A percentile compares a stretch with the other conserved stretches of the same genome.
Conservation (phyloP, 1,140 invertebrate species). For the Papilio xuthus region DNA sequence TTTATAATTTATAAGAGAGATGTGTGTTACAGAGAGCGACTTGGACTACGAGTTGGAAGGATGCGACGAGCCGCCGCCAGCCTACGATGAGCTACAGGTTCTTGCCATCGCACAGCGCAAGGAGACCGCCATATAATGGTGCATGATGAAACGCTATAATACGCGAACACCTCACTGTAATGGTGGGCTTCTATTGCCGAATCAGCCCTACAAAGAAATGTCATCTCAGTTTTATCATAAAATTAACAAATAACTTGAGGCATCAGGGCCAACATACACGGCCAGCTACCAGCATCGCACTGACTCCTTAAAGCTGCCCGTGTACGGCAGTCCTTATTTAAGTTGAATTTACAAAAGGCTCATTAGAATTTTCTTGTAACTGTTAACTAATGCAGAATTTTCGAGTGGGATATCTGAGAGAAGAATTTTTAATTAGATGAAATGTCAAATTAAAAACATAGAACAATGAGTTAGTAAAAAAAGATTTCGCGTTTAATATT, state of each 20-base stretch:
- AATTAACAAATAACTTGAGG: background rate
- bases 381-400: background rate
- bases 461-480: too few species aligned
- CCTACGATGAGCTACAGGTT: slow-evolving; percentile 62
- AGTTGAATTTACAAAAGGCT: background rate
- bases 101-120: slow-evolving; percentile 52
- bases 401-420: background rate
- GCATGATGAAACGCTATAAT: background rate
- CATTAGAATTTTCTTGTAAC: background rate
- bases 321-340: too few species aligned
- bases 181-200: too few species aligned
- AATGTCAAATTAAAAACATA: background rate
- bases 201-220: too few species aligned
- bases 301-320: too few species aligned
- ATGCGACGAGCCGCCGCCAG: slow-evolving; percentile 61
- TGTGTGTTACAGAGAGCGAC: slow-evolving; percentile 66
- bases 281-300: too few species aligned
- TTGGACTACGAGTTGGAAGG: slow-evolving; percentile 68
- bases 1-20: background rate
- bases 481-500: background rate
- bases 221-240: too few species aligned
- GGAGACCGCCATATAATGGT: slow-evolving; percentile 67
- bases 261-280: too few species aligned
- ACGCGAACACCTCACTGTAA: background rate
- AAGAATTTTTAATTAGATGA: background rate